Evolutionary conservation across 2,113 vertebrate species (phyloP).

Genomic region (Lophius piscatorius): DNA sequence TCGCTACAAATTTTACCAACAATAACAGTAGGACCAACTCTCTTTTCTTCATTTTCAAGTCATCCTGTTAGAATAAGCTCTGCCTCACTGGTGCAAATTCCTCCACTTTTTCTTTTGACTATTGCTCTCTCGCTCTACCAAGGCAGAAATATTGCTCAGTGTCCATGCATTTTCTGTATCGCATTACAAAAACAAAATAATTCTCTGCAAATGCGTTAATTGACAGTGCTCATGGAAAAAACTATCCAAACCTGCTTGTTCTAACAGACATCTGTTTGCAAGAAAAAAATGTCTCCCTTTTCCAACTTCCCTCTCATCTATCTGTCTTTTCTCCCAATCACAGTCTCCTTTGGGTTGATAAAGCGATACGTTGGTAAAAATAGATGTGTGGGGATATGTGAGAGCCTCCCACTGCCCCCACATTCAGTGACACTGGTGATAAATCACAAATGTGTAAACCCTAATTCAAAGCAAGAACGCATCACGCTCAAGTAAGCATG

Average conservation of each 20-base stretch:
- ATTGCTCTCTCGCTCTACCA: background rate
- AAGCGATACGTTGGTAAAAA: constrained; percentile 74
- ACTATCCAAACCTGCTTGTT: constrained; percentile 1
- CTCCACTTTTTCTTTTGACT: background rate
- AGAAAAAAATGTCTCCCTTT: constrained; percentile 26
- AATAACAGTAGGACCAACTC: too few relatives aligned
- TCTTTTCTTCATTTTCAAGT: background rate
- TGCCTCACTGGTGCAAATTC: constrained; percentile 1
- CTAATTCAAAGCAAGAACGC: constrained; percentile 32
- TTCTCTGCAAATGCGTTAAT: background rate
- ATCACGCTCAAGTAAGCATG: constrained; percentile 10
- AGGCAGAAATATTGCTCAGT: too few relatives aligned
- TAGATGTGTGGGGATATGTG: constrained; percentile 56
- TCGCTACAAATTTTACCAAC: too few relatives aligned
- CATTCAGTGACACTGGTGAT: constrained; percentile 70
- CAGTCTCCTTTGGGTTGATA: constrained; percentile 54
- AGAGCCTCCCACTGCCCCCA: constrained; percentile 62
- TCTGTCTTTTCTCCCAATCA: constrained; percentile 58
- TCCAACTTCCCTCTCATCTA: constrained; percentile 23
- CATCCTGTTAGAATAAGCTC: background rate
- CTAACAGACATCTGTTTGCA: constrained; percentile 16
- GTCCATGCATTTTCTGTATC: constrained; percentile 8
- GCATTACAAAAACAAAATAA: constrained; percentile 1
- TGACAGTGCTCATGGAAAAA: background rate
- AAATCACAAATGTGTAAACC: constrained; percentile 68